Base-by-base conservation (phyloP, 1,140 invertebrate species). In the Orussus abietinus region DNA sequence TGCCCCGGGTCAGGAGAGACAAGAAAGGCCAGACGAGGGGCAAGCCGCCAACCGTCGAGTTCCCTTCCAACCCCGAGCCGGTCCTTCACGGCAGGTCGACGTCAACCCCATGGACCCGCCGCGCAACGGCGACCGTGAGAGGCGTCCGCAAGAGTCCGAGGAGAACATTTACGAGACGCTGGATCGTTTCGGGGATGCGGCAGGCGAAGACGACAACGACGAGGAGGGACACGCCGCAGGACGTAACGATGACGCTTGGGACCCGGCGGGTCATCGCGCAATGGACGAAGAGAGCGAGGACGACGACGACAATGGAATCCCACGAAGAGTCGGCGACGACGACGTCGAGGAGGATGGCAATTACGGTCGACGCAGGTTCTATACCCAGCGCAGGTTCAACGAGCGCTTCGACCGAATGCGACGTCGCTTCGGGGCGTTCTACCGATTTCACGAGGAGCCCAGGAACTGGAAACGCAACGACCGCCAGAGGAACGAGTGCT, bases 91-190 rank as follows among this genome's bases (percentile, higher is more conserved):
- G n/a, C n/a, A n/a, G n/a, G n/a, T n/a, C n/a, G n/a, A n/a, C n/a
- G n/a, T n/a, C n/a, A 71, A 71, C 48, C 61, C 65, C 1, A 49
- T 65, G 0, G 64, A 67, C 41, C 12, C 67, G 9, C 53, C 56
- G 32, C 41, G 47, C 6, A 59, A 53, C 42, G 55, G 57, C 4
- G 54, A 59, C 32, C 47, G 52, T 1, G 45, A 40, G 29, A 47
- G 55, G n/a, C n/a, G n/a, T n/a, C 55, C 50, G 4, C 55, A 65
- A 7, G 66, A 68, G 41, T 58, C 61, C 0, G 66, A 70, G 33
- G 69, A 72, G 37, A 72, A 72, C 37, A 72, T 70, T 47, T 72
- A 72, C 31, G 69, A 72, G 33, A 55, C 66, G 38, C 38, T 72
- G 6, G 67, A 70, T 29, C 62, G 62, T 18, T 62, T 66, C 10